Conservation (phyloP, 2,113 vertebrate species). For the Proteles cristata region DNA sequence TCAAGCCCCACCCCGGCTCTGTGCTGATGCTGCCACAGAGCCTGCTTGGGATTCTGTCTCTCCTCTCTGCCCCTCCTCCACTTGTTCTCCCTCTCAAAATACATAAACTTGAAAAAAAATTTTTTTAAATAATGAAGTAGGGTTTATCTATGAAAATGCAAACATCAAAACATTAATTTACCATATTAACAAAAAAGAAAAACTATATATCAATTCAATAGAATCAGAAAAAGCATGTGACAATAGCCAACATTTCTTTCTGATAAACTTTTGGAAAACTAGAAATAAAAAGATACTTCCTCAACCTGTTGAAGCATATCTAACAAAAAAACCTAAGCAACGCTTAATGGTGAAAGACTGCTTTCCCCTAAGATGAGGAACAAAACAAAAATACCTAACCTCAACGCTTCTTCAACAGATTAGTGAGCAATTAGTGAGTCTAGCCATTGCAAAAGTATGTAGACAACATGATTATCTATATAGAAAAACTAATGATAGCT, state of each 20-base stretch:
- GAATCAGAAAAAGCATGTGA: neutral
- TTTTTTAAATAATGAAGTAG: neutral
- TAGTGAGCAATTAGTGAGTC: neutral
- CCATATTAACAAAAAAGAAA: neutral
- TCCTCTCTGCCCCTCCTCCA: too few relatives aligned
- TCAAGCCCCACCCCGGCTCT: too few relatives aligned
- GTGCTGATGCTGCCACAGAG: too few relatives aligned
- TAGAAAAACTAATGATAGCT: neutral
- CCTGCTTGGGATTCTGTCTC: too few relatives aligned
- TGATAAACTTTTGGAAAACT: neutral
- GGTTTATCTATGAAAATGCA: neutral
- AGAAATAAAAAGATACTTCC: neutral
- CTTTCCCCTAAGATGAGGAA: neutral
- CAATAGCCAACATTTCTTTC: neutral
- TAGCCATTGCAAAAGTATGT: neutral
- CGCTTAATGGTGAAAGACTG: neutral
- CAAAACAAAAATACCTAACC: neutral
- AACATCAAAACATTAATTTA: neutral
- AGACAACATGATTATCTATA: neutral
- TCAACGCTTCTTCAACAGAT: neutral
- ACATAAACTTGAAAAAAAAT: too few relatives aligned
- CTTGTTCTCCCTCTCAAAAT: too few relatives aligned
- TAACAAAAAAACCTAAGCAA: neutral
- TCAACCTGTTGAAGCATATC: neutral
- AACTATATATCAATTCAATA: neutral